These are phyloP conservation scores for Sycophila sp. DNA, from an alignment of 1,140 invertebrate genomes.

Conservation along the genomic window DNA sequence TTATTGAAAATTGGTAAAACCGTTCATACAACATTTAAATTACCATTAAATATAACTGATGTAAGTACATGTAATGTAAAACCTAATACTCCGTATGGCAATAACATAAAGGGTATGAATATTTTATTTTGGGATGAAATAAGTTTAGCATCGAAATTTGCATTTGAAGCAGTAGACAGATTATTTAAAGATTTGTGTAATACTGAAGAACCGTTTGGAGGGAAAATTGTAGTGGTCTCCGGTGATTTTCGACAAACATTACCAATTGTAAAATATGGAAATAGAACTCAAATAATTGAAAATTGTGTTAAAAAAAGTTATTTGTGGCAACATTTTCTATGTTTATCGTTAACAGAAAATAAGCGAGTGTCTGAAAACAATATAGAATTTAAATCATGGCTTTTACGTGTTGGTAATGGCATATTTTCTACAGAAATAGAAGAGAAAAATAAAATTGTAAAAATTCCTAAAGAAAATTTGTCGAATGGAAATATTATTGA, in stretches of 20 bases:
- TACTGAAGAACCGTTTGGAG: conserved; percentile 27
- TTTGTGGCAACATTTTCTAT: conserved; percentile 5
- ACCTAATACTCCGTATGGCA: conserved; percentile 15
- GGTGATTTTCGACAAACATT: conserved; percentile 33
- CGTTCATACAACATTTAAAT: conserved; percentile 46
- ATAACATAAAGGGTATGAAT: conserved; percentile 19
- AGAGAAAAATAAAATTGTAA: not conserved
- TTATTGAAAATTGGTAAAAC: conserved; percentile 48
- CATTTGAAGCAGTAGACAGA: conserved; percentile 16
- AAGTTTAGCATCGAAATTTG: conserved; percentile 28
- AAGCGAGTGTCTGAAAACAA: not conserved
- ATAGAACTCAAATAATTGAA: conserved; percentile 1
- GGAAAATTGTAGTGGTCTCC: conserved; percentile 24
- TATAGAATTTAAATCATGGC: conserved; percentile 17
- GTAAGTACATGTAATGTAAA: conserved; percentile 26
- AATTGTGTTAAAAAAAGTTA: conserved; percentile 29
- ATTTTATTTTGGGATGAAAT: conserved; percentile 35
- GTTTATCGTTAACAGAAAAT: not conserved
- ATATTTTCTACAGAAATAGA: not conserved
- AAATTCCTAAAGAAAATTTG: conserved; percentile 14
- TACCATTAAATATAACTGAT: conserved; percentile 40
- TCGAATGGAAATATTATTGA: not conserved
- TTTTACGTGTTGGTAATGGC: conserved; percentile 29
- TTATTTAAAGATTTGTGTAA: conserved; percentile 27
- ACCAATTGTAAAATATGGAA: conserved; percentile 24